These are phyloP conservation scores for Hybos culiciformis DNA, from an alignment of 2,888 invertebrate species.

Conservation along the genomic window DNA sequence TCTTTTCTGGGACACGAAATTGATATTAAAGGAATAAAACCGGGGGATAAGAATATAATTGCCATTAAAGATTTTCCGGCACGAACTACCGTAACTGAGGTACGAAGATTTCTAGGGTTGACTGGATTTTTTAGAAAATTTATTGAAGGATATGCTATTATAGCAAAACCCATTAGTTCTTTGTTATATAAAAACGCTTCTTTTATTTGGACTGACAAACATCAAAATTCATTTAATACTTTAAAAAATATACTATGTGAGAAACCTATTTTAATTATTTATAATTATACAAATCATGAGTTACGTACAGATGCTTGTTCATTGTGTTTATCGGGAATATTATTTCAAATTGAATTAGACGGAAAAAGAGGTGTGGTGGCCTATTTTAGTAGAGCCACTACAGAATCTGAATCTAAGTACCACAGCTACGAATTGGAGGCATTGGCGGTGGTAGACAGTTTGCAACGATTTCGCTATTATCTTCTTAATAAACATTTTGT, in stretches of 20 bases:
- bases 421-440: slow-evolving; percentile 13
- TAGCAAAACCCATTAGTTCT: slow-evolving; percentile 16
- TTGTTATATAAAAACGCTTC: slow-evolving; percentile 5
- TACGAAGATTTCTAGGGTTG: slow-evolving; percentile 20
- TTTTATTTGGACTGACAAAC: slow-evolving; percentile 6
- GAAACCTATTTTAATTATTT: slow-evolving; percentile 15
- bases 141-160: slow-evolving; percentile 10
- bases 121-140: slow-evolving; percentile 19
- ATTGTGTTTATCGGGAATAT: slow-evolving; percentile 4
- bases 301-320: slow-evolving; percentile 16
- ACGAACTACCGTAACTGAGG: slow-evolving; percentile 15
- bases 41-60: slow-evolving; percentile 16
- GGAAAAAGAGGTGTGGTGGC: slow-evolving; percentile 13
- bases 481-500: slow-evolving; percentile 5
- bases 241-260: slow-evolving; percentile 11
- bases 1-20: slow-evolving; percentile 16
- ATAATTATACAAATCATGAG: slow-evolving; percentile 13
- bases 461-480: slow-evolving; percentile 7
- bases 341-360: neutral
- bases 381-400: slow-evolving; percentile 20
- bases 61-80: slow-evolving; percentile 15
- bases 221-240: slow-evolving; percentile 6
- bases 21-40: slow-evolving; percentile 11
- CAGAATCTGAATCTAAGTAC: slow-evolving; percentile 19
- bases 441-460: slow-evolving; percentile 18